These are phyloP conservation scores for Brenthis ino DNA, from an alignment of 2,888 invertebrate genomes.

Conservation along the genomic window DNA sequence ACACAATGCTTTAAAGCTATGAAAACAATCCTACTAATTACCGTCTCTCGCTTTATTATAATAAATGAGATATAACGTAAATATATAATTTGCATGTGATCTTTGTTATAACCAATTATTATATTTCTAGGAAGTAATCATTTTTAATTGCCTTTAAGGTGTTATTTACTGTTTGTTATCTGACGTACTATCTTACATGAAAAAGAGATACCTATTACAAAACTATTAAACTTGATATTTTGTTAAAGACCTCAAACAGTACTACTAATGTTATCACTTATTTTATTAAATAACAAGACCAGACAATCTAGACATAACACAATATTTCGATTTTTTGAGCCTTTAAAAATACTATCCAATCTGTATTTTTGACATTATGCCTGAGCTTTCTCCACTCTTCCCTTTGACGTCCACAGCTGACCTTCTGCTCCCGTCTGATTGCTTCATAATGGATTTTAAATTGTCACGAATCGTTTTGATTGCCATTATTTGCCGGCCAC, in stretches of 20 bases:
- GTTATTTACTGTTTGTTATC: background rate
- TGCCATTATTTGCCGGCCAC: slow-evolving; percentile 49
- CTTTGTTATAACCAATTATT: background rate
- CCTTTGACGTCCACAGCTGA: slow-evolving; percentile 32
- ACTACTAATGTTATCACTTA: too few relatives aligned
- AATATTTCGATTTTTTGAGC: too few relatives aligned
- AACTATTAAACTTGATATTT: too few relatives aligned
- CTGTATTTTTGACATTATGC: slow-evolving; percentile 5
- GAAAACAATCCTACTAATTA: slow-evolving; percentile 9
- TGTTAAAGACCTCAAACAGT: too few relatives aligned
- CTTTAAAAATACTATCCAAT: too few relatives aligned
- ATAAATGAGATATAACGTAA: background rate
- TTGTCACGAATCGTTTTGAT: slow-evolving; percentile 57
- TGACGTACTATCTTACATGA: too few relatives aligned
- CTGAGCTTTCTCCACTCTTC: slow-evolving; percentile 38
- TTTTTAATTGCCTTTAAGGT: slow-evolving; percentile 3
- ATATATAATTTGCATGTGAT: background rate
- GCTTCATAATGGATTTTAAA: slow-evolving; percentile 68
- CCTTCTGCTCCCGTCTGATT: slow-evolving; percentile 54
- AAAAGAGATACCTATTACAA: background rate
- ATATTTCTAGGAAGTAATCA: slow-evolving; percentile 3
- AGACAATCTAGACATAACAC: too few relatives aligned
- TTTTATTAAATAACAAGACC: too few relatives aligned
- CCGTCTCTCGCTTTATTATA: background rate
- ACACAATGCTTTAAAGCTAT: slow-evolving; percentile 7